Base-by-base conservation (phyloP, 2,113 vertebrate species). In the Hypomesus transpacificus region DNA sequence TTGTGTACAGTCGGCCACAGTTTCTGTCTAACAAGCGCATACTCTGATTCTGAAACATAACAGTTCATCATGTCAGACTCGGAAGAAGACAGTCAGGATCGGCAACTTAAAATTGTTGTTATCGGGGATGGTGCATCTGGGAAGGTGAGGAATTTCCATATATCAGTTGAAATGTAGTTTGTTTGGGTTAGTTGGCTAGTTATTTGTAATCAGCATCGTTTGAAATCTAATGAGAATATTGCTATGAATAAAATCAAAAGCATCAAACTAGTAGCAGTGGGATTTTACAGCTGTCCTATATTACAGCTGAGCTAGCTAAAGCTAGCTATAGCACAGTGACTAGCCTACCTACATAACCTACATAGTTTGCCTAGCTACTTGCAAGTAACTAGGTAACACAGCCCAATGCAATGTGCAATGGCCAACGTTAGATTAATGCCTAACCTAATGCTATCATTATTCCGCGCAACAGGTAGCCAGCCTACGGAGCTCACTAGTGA, bases 61-160 rank as follows among this genome's bases (percentile, higher is more conserved):
- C 39, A 46, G 39, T 46, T 51, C 2, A 14, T 51, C 82, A 98
- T 98, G 97, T 98, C 97, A 79, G 97, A 99, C 86, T 98, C 97
- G 0, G 96, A 98, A 85, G 95, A 98, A 75, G 96, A 97, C 79
- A 93, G 92, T 82, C 94, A 93, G 81, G 97, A 98, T 89, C 92
- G 91, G 85, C 96, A 97, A 90, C 94, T 98, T 21, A 98, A 99
- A 84, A 91, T 98, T 59, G 96, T 95, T 70, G 88, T 99, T 73
- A 84, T 99, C 78, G 97, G 97, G 83, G 97, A 99, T 86, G 96
- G 97, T 80, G 95, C 97, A 66, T 95, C 95, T 68, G 96, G 97
- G 83, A 99, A 99, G 97, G 96, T 99, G 87, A 94, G 94, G 87
- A 82, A 46, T 46, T 13, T 46, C 39, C 39, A 46, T 46, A 46